Evolutionary conservation across 92 coral and sea anemone genomes (phyloP), one percentile per base, ranked within the genome.

Genomic region (Epizoanthus ramosus): DNA sequence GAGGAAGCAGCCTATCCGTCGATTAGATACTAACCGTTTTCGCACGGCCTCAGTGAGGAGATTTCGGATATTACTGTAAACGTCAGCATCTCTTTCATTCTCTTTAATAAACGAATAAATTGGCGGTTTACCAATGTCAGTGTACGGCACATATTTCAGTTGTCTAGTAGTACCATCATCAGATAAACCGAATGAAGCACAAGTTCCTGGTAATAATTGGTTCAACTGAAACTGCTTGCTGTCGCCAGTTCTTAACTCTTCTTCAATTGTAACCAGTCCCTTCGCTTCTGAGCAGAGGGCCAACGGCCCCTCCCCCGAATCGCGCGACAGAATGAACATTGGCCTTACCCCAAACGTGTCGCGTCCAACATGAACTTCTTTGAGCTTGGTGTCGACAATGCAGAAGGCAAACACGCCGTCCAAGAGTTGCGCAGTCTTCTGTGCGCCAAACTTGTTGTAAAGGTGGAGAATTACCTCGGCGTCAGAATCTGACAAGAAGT

Each of bases 351-450:
- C 97, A 80, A 86, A 95, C 75, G 98, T 95, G 86, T 95, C 98
- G 47, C 98, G 89, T 17, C 98, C 98, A 45, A 95, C 83, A 81
- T 95, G 98, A 4, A 95, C 88, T 75, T 93, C 91, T 75, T 88
- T 89, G 35, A 81, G 90, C 86, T 79, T 83, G 60, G 95, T 89
- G 75, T 95, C 98, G 59, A 95, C 90, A 69, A 95, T 54, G 37
- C 96, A 89, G 86, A 95, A 95, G 10, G 98, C 97, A 91, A 95
- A 95, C 10, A 95, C 98, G 5, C 98, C 98, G 69, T 95, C 97
- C 84, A 95, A 77, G 90, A 93, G 87, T 75, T 95, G 94, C 0
- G 93, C 95, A 60, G 93, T 83, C 83, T 89, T 91, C 83, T 95
- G 91, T 17, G 79, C 92, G 16, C 98, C 98, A 83, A 91, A 95